Base-by-base conservation (phyloP, 2,888 invertebrate species). In the Anarsia innoxiella region DNA sequence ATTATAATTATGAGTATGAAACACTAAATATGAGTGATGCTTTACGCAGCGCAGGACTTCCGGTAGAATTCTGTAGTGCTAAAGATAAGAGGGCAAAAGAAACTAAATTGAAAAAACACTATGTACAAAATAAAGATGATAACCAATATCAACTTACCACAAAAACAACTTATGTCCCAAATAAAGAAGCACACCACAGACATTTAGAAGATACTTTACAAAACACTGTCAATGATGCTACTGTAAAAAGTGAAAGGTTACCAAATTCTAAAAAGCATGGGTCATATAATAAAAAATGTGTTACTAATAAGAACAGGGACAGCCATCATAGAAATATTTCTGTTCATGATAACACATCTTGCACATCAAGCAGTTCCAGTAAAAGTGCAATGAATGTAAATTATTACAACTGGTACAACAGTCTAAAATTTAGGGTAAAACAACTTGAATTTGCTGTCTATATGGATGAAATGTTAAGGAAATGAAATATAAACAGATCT, bases 391-490 rank as follows among this genome's bases (percentile, higher is more conserved):
- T n/a, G n/a, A n/a, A n/a, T n/a, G n/a, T n/a, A n/a, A n/a, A n/a
- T n/a, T n/a, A n/a, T n/a, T n/a, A n/a, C 2, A 23, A 53, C 37
- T 83, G 83, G 83, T 78, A 72, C 40, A 66, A 59, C 9, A 55
- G 69, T 36, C 48, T 83, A 31, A 74, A 75, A 59, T 37, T 49
- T 25, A 60, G 59, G 34, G 59, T 60, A 28, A 58, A 63, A 45
- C 62, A 66, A 48, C 55, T 83, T 34, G 74, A 75, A 58, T 49
- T 62, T 40, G 45, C 57, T 19, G 23, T 71, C 8, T 83, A 79
- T 41, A 56, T 77, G 31, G 55, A 75, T 39, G 77, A 77, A 53
- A 44, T 83, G 39, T 60, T 58, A 28, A 62, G 55, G 29, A 30
- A 51, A 9, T 50, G 10, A 45, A 12, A 6, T 5, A 15, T 10